Evolutionary conservation across 2,797 vertebrate genomes (phyloP).

Genomic region (Aphelocoma californica): DNA sequence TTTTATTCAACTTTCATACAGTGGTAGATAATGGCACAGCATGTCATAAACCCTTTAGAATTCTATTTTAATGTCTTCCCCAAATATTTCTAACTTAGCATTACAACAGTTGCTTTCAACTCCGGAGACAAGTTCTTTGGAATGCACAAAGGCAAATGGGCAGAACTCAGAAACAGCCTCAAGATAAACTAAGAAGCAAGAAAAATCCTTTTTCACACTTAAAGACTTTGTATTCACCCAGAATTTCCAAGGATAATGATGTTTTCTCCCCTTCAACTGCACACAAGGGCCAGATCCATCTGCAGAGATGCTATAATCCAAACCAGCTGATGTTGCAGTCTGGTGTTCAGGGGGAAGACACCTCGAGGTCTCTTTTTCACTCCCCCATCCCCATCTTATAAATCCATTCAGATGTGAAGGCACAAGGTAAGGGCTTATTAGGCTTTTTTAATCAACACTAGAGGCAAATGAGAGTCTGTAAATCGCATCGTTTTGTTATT

Average conservation of each 20-base stretch:
- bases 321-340: not conserved
- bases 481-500: not conserved
- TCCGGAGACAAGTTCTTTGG: not conserved
- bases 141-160: not conserved
- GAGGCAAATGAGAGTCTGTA: not conserved
- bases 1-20: conserved; percentile 30
- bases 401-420: not conserved
- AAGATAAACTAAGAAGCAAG: conserved; percentile 8
- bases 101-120: not conserved
- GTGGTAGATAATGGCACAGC: not conserved
- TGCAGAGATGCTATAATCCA: not conserved
- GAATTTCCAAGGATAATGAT: conserved; percentile 2
- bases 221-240: not conserved
- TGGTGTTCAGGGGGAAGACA: not conserved
- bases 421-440: not conserved
- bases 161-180: not conserved
- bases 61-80: conserved; percentile 16
- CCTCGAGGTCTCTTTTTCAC: not conserved
- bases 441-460: not conserved
- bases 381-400: not conserved
- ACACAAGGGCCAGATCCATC: not conserved
- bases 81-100: conserved; percentile 45
- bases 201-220: conserved; percentile 8
- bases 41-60: not conserved
- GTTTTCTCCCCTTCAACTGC: not conserved